Percentiles rank a stretch among this genome's conserved stretches.
These are phyloP conservation scores for Lycopodina hypogea DNA, from an alignment of 37 sponge, comb jelly and placozoan species.

Conservation along the genomic window DNA sequence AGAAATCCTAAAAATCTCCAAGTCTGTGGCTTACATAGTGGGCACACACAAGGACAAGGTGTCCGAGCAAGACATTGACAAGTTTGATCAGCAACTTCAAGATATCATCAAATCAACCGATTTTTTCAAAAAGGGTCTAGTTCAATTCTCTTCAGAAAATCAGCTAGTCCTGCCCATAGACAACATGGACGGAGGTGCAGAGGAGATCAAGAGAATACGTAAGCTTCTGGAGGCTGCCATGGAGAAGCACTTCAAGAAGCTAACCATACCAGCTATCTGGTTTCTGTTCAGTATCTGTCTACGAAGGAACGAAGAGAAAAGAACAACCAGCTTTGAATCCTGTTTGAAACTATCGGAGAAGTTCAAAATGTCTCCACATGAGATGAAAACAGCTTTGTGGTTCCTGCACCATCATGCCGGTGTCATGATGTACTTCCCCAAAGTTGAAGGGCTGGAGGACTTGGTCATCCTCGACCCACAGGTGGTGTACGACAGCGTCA, in stretches of 20 bases:
- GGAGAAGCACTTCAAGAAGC: constrained; percentile 3
- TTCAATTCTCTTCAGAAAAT: too few species aligned
- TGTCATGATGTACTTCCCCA: constrained; percentile 15
- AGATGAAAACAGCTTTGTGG: constrained; percentile 6
- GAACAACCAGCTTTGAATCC: neutral
- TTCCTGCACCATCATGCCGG: constrained; percentile 23
- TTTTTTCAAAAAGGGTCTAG: too few species aligned
- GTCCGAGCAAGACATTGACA: too few species aligned
- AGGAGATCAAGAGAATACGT: too few species aligned
- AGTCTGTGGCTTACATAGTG: too few species aligned
- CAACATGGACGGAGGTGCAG: too few species aligned
- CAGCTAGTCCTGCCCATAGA: too few species aligned
- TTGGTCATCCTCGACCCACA: constrained; percentile 18
- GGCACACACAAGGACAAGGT: too few species aligned
- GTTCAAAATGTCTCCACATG: neutral
- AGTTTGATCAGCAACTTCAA: too few species aligned
- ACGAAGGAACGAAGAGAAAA: neutral
- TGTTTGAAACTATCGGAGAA: neutral
- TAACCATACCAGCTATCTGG: constrained; percentile 1
- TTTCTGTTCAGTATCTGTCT: constrained; percentile 7
- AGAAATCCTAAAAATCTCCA: too few species aligned
- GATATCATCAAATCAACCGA: too few species aligned
- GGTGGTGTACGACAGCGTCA: constrained; percentile 8
- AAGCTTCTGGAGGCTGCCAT: too few species aligned
- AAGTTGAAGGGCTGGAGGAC: neutral